Evolutionary conservation across 1,140 invertebrate species (phyloP), one percentile per base, ranked within the genome.

Genomic region (Agrypnia vestita): DNA sequence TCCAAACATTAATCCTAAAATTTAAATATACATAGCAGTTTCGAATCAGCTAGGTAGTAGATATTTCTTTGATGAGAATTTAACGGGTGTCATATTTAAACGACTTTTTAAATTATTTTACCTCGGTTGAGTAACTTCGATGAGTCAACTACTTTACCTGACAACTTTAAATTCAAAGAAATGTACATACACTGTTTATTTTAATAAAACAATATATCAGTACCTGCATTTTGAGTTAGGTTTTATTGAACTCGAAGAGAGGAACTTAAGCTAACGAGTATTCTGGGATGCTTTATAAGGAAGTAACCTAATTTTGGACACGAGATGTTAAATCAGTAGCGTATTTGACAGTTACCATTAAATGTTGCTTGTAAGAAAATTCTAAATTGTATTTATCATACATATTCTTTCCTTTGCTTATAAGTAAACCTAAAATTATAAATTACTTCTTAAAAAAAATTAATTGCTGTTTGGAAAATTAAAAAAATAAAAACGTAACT

Each of bases 261-360:
- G 49, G n/a, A 51, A 44, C 43, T 46, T 47, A 17, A 47, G 46
- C 44, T 69, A 69, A 47, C 4, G 4, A 49, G 43, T 47, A 69
- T 69, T 69, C 46, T 69, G 64, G 11, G 44, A 17, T 69, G 46
- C 69, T 73, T 25, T 73, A 73, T 55, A 73, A 53, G 69, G 69
- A 15, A 55, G 49, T 73, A 73, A 73, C 69, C 69, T 73, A 73
- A 53, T 55, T 73, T n/a, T 17, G 21, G 21, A 15, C 69, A 55
- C 69, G 47, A 73, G 47, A 35, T 55, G 47, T 15, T 73, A 46
- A 13, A n/a, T n/a, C n/a, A n/a, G n/a, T 19, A 8, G 25, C 8
- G 47, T 53, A 35, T 73, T 73, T 73, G 69, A 73, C 69, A 73
- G 69, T 73, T 1, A 73, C 51, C 51, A 51, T 53, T 3, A 0